A percentile compares a stretch with the other conserved stretches of the same genome.
Conservation (phyloP, 2,113 vertebrate genomes). For the Poicephalus gulielmi region DNA sequence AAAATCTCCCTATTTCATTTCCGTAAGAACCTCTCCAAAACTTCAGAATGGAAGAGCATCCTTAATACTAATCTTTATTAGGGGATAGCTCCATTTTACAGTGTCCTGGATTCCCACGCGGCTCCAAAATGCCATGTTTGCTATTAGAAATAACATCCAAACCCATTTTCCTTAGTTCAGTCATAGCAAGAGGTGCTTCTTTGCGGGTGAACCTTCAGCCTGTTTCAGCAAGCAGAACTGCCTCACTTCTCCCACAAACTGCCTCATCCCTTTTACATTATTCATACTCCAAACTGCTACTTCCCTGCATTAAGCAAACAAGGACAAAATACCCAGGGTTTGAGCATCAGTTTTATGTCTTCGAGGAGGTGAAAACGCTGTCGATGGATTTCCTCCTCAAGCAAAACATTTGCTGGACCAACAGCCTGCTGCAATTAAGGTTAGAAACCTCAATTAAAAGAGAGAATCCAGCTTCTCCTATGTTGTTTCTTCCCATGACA, state of each 20-base stretch:
- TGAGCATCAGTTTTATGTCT: not conserved
- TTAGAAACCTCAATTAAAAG: slow-evolving; percentile 64
- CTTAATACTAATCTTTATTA: not conserved
- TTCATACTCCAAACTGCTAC: slow-evolving; percentile 25
- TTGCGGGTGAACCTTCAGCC: not conserved
- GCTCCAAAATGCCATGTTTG: not conserved
- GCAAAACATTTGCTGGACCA: slow-evolving; percentile 44
- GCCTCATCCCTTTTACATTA: slow-evolving; percentile 23
- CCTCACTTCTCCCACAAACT: not conserved
- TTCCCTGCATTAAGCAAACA: slow-evolving; percentile 40
- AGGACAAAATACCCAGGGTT: not conserved
- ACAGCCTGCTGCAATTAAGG: slow-evolving; percentile 51
- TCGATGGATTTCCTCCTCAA: slow-evolving; percentile 27
- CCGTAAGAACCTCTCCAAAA: not conserved
- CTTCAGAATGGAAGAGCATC: not conserved
- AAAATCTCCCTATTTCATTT: not conserved
- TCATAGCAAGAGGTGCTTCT: not conserved
- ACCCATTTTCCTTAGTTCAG: not conserved
- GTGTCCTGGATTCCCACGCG: not conserved
- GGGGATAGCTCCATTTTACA: not conserved
- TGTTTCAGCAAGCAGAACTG: not conserved
- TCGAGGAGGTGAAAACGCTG: slow-evolving; percentile 21
- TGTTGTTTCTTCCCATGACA: not conserved
- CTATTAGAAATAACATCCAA: slow-evolving; percentile 26
- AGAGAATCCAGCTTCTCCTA: not conserved